A percentile compares a stretch with the other conserved stretches of the same genome.
Evolutionary conservation across 2,113 vertebrate species (phyloP).

Genomic region (Dromaius novaehollandiae): DNA sequence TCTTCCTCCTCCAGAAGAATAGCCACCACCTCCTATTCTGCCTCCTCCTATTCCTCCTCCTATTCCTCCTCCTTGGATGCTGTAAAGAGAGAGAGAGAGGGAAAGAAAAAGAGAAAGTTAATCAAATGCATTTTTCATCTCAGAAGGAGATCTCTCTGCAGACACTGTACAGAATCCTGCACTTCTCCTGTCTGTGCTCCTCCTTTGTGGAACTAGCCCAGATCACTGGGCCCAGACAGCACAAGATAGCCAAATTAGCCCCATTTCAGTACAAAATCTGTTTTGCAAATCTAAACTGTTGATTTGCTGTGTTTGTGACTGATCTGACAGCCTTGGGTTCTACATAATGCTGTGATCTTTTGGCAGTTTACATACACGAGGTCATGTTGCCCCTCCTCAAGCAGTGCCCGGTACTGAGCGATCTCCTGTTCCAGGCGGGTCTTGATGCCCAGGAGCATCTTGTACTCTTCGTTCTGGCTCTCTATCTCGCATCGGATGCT

Average conservation of each 20-base stretch:
- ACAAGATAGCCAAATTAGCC: not conserved
- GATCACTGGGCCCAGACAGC: not conserved
- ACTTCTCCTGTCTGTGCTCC: not conserved
- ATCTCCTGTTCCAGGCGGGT: constrained; percentile 86
- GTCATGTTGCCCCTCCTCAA: constrained; percentile 74
- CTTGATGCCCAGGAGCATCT: constrained; percentile 86
- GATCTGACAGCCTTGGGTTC: not conserved
- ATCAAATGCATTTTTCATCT: not conserved
- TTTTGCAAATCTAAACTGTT: not conserved
- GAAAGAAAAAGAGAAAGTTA: not conserved
- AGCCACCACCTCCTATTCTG: not conserved
- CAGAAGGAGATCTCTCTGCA: not conserved
- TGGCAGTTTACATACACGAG: constrained; percentile 27
- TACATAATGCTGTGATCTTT: not conserved
- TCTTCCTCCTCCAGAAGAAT: not conserved
- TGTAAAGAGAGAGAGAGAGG: constrained; percentile 49
- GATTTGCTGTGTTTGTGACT: not conserved
- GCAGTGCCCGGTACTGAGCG: constrained; percentile 83
- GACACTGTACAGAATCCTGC: not conserved
- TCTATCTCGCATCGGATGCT: constrained; percentile 79
- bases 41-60: constrained; percentile 28
- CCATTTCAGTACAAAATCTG: not conserved
- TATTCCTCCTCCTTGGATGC: constrained; percentile 39
- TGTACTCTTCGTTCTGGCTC: constrained; percentile 81
- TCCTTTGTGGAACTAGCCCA: not conserved